Evolutionary conservation across 1,140 invertebrate genomes (phyloP).

Genomic region (Vollenhovia emeryi): DNA sequence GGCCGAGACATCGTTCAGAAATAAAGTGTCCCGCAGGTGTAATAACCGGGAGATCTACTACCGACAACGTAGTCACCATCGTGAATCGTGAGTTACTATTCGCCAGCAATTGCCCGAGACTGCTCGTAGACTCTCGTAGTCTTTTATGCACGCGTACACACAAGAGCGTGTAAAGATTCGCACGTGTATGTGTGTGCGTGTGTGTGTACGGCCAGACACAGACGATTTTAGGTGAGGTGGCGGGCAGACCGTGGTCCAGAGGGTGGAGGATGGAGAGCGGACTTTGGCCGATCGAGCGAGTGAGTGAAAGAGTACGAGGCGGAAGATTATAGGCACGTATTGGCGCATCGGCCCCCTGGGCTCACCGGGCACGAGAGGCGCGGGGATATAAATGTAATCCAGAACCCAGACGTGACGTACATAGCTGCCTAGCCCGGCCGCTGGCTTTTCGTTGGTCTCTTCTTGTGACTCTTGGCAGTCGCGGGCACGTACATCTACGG

Average conservation of each 20-base stretch:
- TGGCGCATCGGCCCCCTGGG: conserved; percentile 80
- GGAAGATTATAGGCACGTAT: conserved; percentile 83
- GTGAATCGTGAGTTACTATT: conserved; percentile 36
- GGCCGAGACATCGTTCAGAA: conserved; percentile 73
- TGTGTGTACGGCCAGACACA: neutral
- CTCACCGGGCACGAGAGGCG: conserved; percentile 59
- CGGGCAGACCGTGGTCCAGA: neutral
- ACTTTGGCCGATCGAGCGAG: conserved; percentile 47
- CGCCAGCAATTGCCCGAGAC: conserved; percentile 34
- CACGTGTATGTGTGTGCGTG: neutral
- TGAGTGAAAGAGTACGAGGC: conserved; percentile 64
- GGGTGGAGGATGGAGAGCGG: neutral
- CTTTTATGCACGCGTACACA: conserved; percentile 14
- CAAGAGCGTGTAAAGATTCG: neutral
- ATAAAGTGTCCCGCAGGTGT: conserved; percentile 73
- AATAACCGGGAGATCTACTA: conserved; percentile 66
- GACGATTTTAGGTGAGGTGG: conserved; percentile 24
- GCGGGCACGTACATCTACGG: conserved; percentile 43
- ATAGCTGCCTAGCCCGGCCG: conserved; percentile 73
- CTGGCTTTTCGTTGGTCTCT: conserved; percentile 58
- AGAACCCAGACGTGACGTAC: conserved; percentile 82
- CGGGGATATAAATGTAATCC: conserved; percentile 82
- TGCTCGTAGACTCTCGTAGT: neutral
- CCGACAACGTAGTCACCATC: conserved; percentile 32
- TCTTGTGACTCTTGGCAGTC: conserved; percentile 45